These are phyloP conservation scores for Charadrius vociferus DNA, from an alignment of 2,113 vertebrate genomes.

Conservation along the genomic window DNA sequence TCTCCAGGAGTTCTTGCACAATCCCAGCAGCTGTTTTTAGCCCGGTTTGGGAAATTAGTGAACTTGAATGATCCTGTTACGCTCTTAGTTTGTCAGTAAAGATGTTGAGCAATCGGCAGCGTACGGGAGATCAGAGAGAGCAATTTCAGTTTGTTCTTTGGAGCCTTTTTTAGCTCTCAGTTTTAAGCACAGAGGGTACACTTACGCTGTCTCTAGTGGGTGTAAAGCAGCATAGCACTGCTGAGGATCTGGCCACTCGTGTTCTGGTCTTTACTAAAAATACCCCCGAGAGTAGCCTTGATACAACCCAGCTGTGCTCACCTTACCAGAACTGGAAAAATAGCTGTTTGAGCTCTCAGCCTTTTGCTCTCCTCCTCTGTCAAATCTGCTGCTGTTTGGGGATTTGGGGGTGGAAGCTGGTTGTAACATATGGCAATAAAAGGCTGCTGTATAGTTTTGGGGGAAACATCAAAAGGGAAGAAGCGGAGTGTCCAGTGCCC, in stretches of 20 bases:
- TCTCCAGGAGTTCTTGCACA: conserved; percentile 73
- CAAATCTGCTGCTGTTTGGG: background rate
- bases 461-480: background rate
- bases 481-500: background rate
- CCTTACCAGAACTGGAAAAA: conserved; percentile 15
- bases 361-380: background rate
- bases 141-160: background rate
- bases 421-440: background rate
- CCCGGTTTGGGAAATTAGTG: conserved; percentile 77
- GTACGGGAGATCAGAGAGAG: conserved; percentile 50
- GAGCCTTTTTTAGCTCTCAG: conserved; percentile 37
- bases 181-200: background rate
- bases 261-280: conserved; percentile 32
- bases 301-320: conserved; percentile 43
- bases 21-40: conserved; percentile 79
- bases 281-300: conserved; percentile 24
- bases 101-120: conserved; percentile 68
- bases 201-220: background rate
- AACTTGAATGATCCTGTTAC: conserved; percentile 77
- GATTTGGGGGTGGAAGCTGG: background rate
- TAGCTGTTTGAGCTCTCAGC: background rate
- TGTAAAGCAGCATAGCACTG: conserved; percentile 7
- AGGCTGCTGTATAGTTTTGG: background rate
- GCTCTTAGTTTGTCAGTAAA: conserved; percentile 62
- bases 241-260: conserved; percentile 2